Base-by-base conservation (phyloP, 2,797 vertebrate genomes). In the Siniperca obscura region DNA sequence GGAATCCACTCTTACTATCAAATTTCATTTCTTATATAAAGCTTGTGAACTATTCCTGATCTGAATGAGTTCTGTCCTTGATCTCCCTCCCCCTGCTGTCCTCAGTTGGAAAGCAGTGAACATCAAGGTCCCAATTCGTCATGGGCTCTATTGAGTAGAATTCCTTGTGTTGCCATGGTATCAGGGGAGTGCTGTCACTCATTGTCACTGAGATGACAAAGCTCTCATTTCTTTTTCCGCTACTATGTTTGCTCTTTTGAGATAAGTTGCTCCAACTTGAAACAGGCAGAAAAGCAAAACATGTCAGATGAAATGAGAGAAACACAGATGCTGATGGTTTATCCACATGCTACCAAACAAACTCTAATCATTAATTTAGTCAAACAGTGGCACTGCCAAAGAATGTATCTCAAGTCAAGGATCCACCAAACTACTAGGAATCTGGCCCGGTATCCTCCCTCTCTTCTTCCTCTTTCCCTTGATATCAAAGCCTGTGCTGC, bases 81-180 rank as follows among this genome's bases (percentile, higher is more conserved):
- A 85, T 86, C 89, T 89, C 84, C 61, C 82, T 85, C 81, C 70
- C 62, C 60, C 85, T 69, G 76, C 82, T 60, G 74, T 90, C 85
- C 74, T 89, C 73, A 30, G 52, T 85, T 77, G 80, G 70, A 86
- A 83, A 86, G 85, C 90, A 84, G 78, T 52, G 70, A 93, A 90
- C 88, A 88, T 92, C 85, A 85, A 92, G 87, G 88, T 92, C 89
- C 84, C 74, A 90, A 95, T 95, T 95, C 16, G 89, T 94, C 92
- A 94, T 66, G 85, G 90, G 70, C 81, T 89, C 86, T 83, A 84
- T 75, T 87, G 88, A 93, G 89, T 50, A 62, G 75, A 89, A 94
- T 94, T 95, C 91, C 88, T 78, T 74, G 79, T 64, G 93, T 95
- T 95, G 93, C 93, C 90, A 94, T 95, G 93, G 94, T 90, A 89